Evolutionary conservation across 1,140 invertebrate genomes (phyloP), one percentile per base, ranked within the genome.

Genomic region (Sminthurides bifidus): DNA sequence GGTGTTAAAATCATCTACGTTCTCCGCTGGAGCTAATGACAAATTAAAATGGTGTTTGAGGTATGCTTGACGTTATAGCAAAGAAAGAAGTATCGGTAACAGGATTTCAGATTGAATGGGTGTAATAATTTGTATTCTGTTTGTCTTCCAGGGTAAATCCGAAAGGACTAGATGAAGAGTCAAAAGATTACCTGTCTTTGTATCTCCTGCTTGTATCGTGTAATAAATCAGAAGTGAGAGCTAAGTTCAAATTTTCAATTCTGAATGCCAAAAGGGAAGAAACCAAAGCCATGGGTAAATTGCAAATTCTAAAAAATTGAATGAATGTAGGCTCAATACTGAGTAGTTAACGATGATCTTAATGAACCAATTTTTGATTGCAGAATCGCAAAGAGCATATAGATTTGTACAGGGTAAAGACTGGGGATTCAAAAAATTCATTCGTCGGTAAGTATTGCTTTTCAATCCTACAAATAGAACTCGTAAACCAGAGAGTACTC

Each of bases 391-490:
- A 71, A 70, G 88, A 73, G 94, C 95, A 44, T 98, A 98, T 72
- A 82, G 92, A 77, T 98, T 98, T 75, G 93, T 98, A 31, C 93
- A 98, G 76, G 94, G 94, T 66, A 98, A 59, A 54, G 94, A 98
- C 77, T 98, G 95, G 95, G 95, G 95, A 46, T 98, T 98, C 76
- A 98, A 98, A 76, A 98, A 98, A 73, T 98, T 98, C 71, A 98
- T 98, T 56, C 79, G 94, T 68, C 79, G 61, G 57, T 58, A 45
- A 26, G 31, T 6, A 10, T 23, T 38, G n/a, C n/a, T 5, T 5
- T 38, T 51, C 12, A 14, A 6, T 8, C 4, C 12, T 14, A 27
- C 29, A 8, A 24, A 27, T 48, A n/a, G n/a, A n/a, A n/a, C n/a
- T n/a, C n/a, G n/a, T n/a, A n/a, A n/a, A n/a, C n/a, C n/a, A n/a